These are phyloP conservation scores for Porphyrio hochstetteri DNA, from an alignment of 2,113 vertebrate species.

Conservation along the genomic window DNA sequence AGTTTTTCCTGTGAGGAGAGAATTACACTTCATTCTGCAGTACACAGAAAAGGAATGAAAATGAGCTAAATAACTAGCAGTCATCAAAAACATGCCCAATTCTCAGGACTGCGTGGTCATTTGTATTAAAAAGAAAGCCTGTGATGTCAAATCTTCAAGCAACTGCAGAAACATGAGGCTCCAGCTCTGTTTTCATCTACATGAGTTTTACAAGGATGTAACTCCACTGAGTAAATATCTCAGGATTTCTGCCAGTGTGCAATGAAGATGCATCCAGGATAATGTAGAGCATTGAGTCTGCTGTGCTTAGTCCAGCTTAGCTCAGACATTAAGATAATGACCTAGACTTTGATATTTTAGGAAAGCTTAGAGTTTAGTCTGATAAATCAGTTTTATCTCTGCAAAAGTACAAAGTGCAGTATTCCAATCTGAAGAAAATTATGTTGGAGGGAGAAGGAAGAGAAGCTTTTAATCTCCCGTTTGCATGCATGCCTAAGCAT, in stretches of 20 bases:
- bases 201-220: neutral
- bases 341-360: constrained; percentile 17
- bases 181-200: neutral
- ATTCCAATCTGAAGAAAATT: constrained; percentile 26
- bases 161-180: neutral
- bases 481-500: constrained; percentile 34
- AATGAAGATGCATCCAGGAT: neutral
- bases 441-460: constrained; percentile 1
- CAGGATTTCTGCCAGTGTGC: neutral
- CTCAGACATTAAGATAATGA: constrained; percentile 16
- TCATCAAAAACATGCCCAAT: constrained; percentile 4
- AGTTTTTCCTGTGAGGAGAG: constrained; percentile 18
- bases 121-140: constrained; percentile 27
- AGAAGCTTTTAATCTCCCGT: constrained; percentile 30
- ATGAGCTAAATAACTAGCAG: neutral
- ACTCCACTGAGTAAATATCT: neutral
- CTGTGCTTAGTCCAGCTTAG: constrained; percentile 10
- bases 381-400: constrained; percentile 42
- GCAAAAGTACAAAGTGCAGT: constrained; percentile 15
- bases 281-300: neutral
- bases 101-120: neutral
- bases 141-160: neutral
- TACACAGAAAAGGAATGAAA: constrained; percentile 15
- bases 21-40: neutral
- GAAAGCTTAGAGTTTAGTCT: neutral